Evolutionary conservation across 2,888 invertebrate species (phyloP), one percentile per base, ranked within the genome.

Genomic region (Nemotelus pantherinus): DNA sequence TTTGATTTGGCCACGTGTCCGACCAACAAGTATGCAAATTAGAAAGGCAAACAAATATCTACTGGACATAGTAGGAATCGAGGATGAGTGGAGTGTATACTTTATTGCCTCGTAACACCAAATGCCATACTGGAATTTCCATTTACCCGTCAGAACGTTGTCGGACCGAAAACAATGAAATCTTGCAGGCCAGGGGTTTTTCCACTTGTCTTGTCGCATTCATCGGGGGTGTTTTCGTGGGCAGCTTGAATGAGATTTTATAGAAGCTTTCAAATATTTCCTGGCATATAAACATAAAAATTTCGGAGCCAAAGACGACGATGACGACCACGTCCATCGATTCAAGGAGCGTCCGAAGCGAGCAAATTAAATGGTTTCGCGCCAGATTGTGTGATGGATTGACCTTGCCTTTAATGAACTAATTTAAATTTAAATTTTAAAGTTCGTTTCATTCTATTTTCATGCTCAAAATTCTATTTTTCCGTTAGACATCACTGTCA

Each of bases 1-100:
- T 63, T 60, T 60, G 39, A 50, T 70, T 70, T 39, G 44, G 10
- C 55, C 67, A 48, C 48, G 48, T 47, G 6, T 43, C 45, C 74
- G 9, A 41, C 74, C 63, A 74, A 74, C 74, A 63, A 63, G 63
- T 74, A 74, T 74, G 74, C 74, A 74, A 74, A 74, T 74, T 63
- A 25, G 63, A 41, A 74, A 74, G 41, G 60, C 74, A 74, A 74
- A 74, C 41, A 74, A 63, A 74, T 74, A 45, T 58, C 6, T 25
- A 25, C 25, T 25, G 25, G 25, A 39, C 67, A n/a, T n/a, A 48
- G 25, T 48, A 39, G 60, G 60, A 60, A 47, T 39, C 4, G 67
- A n/a, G 43, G 58, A 44, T 9, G 5, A 45, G 70, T 39, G 39
- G 67, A n/a, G n/a, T 3, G 25, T 6, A 41, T 1, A 7, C 60